Conservation (phyloP, 1,140 invertebrate genomes). For the Holotrichia oblita region DNA sequence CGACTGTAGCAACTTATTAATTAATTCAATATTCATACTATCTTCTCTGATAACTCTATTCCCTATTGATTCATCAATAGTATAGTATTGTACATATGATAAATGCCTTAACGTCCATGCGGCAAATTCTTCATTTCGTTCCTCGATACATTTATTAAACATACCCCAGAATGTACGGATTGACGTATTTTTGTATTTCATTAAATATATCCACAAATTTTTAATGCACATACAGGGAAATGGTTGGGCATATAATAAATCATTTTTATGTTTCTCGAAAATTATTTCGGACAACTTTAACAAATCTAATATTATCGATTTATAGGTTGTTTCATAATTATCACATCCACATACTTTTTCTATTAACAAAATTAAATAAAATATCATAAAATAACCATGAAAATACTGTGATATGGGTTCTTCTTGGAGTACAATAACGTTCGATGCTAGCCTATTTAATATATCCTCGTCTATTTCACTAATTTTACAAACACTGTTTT, state of each 20-base stretch:
- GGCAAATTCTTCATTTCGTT: constrained; percentile 45
- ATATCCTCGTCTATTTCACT: constrained; percentile 45
- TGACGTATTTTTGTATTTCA: constrained; percentile 43
- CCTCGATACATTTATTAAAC: constrained; percentile 40
- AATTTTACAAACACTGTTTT: constrained; percentile 42
- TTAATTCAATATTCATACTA: not conserved
- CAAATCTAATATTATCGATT: constrained; percentile 47
- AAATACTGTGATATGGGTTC: constrained; percentile 52
- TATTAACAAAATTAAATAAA: constrained; percentile 49
- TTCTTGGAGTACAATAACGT: constrained; percentile 41
- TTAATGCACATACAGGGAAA: constrained; percentile 50
- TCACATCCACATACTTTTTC: constrained; percentile 21
- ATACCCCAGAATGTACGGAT: constrained; percentile 49
- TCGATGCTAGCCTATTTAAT: constrained; percentile 46
- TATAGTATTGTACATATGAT: constrained; percentile 32
- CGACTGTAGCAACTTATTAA: not conserved
- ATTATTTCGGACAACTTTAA: constrained; percentile 45
- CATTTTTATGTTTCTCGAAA: constrained; percentile 44
- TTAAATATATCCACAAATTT: constrained; percentile 44
- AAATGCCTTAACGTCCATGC: constrained; percentile 46
- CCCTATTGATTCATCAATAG: constrained; percentile 45
- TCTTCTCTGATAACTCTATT: not conserved
- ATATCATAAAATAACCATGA: constrained; percentile 51
- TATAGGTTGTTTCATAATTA: not conserved
- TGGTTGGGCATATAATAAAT: constrained; percentile 4